Percentiles rank a stretch among this genome's conserved stretches.
phyloP scores from a whole-genome alignment of 1,140 invertebrate species.

The Drosophila fuyamai region DNA sequence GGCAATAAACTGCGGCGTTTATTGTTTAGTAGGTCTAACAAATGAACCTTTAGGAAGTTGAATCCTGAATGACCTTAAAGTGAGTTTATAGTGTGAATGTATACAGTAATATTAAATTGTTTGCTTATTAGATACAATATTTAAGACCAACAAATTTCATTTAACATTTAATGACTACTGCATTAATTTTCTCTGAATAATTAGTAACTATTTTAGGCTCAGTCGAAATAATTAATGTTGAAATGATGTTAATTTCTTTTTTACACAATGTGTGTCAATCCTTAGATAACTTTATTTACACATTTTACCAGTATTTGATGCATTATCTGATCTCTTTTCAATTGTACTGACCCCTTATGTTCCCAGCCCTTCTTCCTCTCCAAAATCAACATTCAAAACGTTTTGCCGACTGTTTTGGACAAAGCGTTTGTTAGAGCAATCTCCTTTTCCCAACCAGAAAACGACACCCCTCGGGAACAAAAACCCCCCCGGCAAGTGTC shows the following conservation, averaged over 20 bases:
- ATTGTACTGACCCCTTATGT: slow-evolving; percentile 2
- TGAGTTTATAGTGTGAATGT: no score
- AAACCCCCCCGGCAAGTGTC: slow-evolving; percentile 51
- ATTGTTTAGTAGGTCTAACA: slow-evolving; percentile 33
- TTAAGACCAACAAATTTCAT: no score
- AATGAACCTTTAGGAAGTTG: slow-evolving; percentile 22
- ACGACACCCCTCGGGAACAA: slow-evolving; percentile 7
- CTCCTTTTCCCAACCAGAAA: background rate
- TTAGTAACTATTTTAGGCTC: no score
- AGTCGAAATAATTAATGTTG: no score
- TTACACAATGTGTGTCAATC: no score
- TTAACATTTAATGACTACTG: no score
- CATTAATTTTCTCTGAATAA: no score
- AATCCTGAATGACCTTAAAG: slow-evolving; percentile 12
- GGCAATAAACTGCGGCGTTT: slow-evolving; percentile 64
- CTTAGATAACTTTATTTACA: background rate
- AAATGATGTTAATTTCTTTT: no score
- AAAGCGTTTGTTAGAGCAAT: slow-evolving; percentile 26
- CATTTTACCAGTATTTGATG: background rate
- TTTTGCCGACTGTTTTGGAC: slow-evolving; percentile 47
- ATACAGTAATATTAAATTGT: no score
- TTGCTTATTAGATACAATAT: no score
- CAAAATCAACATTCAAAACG: slow-evolving; percentile 29
- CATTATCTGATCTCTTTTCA: slow-evolving; percentile 23
- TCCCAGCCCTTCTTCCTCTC: background rate